These are phyloP conservation scores for Hydraecia micacea DNA, from an alignment of 2,888 invertebrate genomes.

Conservation along the genomic window DNA sequence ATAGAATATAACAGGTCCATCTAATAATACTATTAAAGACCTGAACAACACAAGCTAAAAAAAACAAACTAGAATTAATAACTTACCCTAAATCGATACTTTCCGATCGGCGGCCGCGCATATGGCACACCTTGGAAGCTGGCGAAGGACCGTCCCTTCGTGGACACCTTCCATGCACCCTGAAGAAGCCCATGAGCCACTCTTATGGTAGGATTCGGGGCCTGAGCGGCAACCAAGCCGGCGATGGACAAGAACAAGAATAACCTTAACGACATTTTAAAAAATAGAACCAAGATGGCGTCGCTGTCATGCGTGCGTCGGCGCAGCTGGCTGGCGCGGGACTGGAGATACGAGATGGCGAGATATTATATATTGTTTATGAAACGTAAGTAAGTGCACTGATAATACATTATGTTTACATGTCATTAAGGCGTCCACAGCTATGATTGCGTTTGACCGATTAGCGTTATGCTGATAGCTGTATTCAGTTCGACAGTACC, in stretches of 20 bases:
- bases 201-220: slow-evolving; percentile 79
- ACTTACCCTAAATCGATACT: slow-evolving; percentile 90
- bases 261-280: slow-evolving; percentile 66
- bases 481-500: neutral
- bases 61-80: neutral
- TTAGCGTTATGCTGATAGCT: neutral
- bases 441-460: slow-evolving; percentile 28
- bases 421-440: slow-evolving; percentile 12
- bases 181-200: slow-evolving; percentile 80
- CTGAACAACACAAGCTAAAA: too few species aligned
- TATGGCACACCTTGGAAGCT: slow-evolving; percentile 93
- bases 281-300: slow-evolving; percentile 12
- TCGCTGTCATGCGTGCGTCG: slow-evolving; percentile 37
- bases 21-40: neutral
- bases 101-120: slow-evolving; percentile 92
- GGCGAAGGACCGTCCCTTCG: slow-evolving; percentile 85
- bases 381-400: too few species aligned
- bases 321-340: slow-evolving; percentile 36
- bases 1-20: neutral
- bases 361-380: too few species aligned
- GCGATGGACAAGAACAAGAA: slow-evolving; percentile 68
- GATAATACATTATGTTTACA: slow-evolving; percentile 11
- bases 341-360: slow-evolving; percentile 21
- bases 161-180: slow-evolving; percentile 83
- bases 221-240: slow-evolving; percentile 70